Conservation (phyloP, 2,797 vertebrate genomes). For the Propithecus deckenii region DNA sequence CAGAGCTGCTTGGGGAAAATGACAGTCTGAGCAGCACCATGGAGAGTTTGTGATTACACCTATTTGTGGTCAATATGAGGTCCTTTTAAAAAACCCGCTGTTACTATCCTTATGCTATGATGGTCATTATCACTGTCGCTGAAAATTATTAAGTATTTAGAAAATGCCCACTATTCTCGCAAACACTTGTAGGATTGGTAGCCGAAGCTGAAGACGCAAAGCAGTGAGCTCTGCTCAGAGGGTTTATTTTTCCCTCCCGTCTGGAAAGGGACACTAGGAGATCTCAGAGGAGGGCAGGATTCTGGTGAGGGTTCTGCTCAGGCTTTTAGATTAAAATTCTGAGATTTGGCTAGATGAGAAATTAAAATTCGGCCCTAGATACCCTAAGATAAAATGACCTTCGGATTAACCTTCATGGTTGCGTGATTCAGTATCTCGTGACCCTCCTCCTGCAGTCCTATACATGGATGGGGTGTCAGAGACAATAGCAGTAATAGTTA, state of each 20-base stretch:
- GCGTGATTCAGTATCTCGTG: not conserved
- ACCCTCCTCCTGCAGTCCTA: not conserved
- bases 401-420: not conserved
- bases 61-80: not conserved
- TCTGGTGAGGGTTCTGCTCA: not conserved
- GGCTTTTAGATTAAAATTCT: not conserved
- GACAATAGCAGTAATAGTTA: not conserved
- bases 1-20: conserved; percentile 24
- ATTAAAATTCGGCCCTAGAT: not conserved
- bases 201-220: not conserved
- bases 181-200: not conserved
- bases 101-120: not conserved
- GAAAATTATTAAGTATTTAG: conserved; percentile 31
- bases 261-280: not conserved
- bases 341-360: not conserved
- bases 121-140: not conserved
- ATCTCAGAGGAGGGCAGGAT: not conserved
- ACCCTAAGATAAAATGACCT: not conserved
- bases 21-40: not conserved
- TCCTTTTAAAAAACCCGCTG: not conserved
- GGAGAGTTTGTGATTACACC: not conserved
- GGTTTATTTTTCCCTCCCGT: not conserved
- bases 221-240: not conserved
- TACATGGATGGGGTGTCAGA: not conserved
- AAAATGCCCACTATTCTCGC: not conserved